Evolutionary conservation across 2,888 invertebrate species (phyloP), one percentile per base, ranked within the genome.

Genomic region (Euplexia lucipara): DNA sequence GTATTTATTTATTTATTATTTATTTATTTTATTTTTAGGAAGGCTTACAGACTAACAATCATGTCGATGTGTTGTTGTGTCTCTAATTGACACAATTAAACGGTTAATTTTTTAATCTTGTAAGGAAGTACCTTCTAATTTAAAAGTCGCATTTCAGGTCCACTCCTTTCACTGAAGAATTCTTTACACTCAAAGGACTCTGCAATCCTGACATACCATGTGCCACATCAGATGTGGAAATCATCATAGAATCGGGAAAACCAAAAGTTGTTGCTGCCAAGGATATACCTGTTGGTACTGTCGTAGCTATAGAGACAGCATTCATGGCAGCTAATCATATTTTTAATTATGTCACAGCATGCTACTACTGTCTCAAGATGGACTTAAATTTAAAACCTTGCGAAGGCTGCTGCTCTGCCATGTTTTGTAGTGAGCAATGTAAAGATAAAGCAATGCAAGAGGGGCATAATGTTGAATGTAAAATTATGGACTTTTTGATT

Each of bases 361-460:
- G 70, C n/a, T 12, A 65, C 42, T 72, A 64, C 42, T 70, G 70
- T 57, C 12, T 47, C 6, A 72, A 58, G 20, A 44, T 72, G 52
- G 34, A 64, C n/a, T 58, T 72, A 0, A 65, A 72, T 53, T 39
- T 72, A 48, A 57, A 30, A 2, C 70, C 70, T 22, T 70, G 70
- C 57, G 72, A 65, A 44, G 70, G 48, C 42, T 70, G 70, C 34
- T 65, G 66, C 58, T 0, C 0, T 3, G 66, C 10, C 14, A 39
- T 72, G 57, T 70, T 72, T 48, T 70, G 70, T 65, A 66, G 65
- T 18, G 39, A 53, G 48, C 32, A 5, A 20, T 70, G 70, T 22
- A 53, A 53, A 53, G 48, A 72, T 22, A 65, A 42, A 41, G 42
- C 60, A 10, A 60, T 56, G 53, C 58, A 39, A 20, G 70, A 70